Conservation (phyloP, 1,140 invertebrate genomes). For the Atta texana region DNA sequence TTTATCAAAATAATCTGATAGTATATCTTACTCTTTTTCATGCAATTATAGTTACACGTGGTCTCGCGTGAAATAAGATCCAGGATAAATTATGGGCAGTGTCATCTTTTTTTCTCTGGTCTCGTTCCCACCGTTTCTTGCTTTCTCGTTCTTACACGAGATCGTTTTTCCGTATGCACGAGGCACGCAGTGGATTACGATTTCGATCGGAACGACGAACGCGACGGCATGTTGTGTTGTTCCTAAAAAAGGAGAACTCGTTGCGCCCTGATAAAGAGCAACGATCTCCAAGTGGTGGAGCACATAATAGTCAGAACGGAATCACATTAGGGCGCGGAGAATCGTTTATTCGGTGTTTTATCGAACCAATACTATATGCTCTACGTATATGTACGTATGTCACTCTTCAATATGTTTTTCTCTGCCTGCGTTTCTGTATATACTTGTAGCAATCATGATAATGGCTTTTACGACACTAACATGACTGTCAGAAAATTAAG, state of each 20-base stretch:
- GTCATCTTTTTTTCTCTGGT: conserved; percentile 56
- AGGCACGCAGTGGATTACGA: conserved; percentile 78
- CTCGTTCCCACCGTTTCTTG: conserved; percentile 37
- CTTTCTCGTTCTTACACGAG: conserved; percentile 54
- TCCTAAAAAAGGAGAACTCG: conserved; percentile 74
- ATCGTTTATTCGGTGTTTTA: conserved; percentile 79
- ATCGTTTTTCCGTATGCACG: conserved; percentile 74
- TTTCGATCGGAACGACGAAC: conserved; percentile 74
- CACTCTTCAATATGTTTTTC: conserved; percentile 15
- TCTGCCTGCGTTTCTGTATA: conserved; percentile 1
- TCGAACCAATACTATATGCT: conserved; percentile 71
- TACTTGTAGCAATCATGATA: conserved; percentile 13
- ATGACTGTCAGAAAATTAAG: conserved; percentile 7
- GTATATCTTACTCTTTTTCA: conserved; percentile 51
- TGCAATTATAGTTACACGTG: conserved; percentile 50
- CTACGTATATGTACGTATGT: neutral
- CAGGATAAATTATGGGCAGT: conserved; percentile 74
- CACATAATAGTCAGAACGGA: conserved; percentile 82
- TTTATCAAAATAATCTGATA: neutral
- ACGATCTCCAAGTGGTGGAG: conserved; percentile 58
- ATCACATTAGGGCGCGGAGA: conserved; percentile 81
- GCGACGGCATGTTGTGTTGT: conserved; percentile 62
- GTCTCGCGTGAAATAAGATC: conserved; percentile 77
- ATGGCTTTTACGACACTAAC: neutral
- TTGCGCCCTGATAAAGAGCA: conserved; percentile 77